A percentile compares a stretch with the other conserved stretches of the same genome.
Evolutionary conservation across 2,888 invertebrate genomes (phyloP).

Genomic region (Mesorhabditis sp.): DNA sequence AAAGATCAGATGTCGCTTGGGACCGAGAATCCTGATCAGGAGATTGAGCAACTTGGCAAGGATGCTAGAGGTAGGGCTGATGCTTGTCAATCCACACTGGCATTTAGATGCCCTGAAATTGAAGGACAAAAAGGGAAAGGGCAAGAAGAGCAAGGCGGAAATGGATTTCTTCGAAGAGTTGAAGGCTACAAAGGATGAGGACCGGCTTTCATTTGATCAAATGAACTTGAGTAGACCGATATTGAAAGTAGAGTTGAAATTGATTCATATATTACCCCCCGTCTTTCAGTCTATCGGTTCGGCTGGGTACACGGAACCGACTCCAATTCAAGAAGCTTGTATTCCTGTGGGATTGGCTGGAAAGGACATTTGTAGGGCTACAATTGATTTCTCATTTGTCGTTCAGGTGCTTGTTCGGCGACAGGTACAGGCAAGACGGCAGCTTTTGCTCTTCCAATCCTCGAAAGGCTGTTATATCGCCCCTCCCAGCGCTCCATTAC

Average conservation of each 20-base stretch:
- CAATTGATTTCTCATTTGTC: background rate
- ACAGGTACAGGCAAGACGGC: constrained; percentile 93
- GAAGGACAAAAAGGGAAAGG: constrained; percentile 31
- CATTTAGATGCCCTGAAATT: constrained; percentile 34
- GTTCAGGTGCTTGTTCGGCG: constrained; percentile 83
- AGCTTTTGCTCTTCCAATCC: constrained; percentile 93
- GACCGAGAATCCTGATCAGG: constrained; percentile 28
- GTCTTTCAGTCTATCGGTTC: constrained; percentile 72
- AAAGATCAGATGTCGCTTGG: background rate
- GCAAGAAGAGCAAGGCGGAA: constrained; percentile 16
- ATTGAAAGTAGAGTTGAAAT: constrained; percentile 68
- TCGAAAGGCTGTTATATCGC: constrained; percentile 85
- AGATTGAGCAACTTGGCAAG: constrained; percentile 38
- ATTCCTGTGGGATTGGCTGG: constrained; percentile 89
- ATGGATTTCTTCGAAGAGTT: constrained; percentile 36
- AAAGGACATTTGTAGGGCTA: constrained; percentile 59
- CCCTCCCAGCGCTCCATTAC: constrained; percentile 66
- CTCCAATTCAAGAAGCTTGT: constrained; percentile 91
- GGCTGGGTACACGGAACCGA: constrained; percentile 86
- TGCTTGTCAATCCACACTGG: background rate
- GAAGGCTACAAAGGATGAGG: constrained; percentile 22
- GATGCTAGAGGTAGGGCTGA: constrained; percentile 23
- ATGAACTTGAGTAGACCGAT: constrained; percentile 93
- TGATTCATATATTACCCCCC: constrained; percentile 7
- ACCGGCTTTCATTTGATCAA: constrained; percentile 68